These are phyloP conservation scores for zebrafish (Danio rerio) DNA, from an alignment of 2,113 vertebrate genomes.

Conservation along the genomic window DNA sequence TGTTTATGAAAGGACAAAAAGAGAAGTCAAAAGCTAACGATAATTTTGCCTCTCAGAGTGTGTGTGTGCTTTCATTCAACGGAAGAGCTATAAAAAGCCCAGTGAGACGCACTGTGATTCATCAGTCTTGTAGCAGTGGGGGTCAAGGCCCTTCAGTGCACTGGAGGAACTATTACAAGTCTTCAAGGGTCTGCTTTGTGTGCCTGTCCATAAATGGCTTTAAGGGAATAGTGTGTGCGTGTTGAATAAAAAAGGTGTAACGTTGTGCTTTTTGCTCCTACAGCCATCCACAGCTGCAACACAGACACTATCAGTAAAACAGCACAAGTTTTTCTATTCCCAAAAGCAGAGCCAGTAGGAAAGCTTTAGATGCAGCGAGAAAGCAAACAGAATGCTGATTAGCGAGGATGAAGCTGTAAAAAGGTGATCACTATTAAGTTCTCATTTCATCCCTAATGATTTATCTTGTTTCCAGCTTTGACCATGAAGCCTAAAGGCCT, in stretches of 20 bases:
- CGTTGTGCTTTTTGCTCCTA: slow-evolving; percentile 46
- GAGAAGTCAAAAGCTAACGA: slow-evolving; percentile 8
- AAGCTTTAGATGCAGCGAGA: not conserved
- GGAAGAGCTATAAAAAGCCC: slow-evolving; percentile 22
- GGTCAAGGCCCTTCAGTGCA: not conserved
- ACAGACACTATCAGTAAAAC: slow-evolving; percentile 24
- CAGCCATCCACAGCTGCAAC: slow-evolving; percentile 20
- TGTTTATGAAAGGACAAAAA: slow-evolving; percentile 54
- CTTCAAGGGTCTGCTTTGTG: slow-evolving; percentile 6
- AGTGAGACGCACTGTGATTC: not conserved
- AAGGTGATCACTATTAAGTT: slow-evolving; percentile 8
- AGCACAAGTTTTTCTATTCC: slow-evolving; percentile 11
- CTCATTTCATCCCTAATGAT: not conserved
- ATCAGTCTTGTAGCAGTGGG: slow-evolving; percentile 3
- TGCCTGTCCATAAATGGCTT: slow-evolving; percentile 12
- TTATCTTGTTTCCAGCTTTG: not conserved
- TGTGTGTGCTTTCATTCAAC: slow-evolving; percentile 10
- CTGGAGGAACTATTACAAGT: not conserved
- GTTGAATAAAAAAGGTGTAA: slow-evolving; percentile 22
- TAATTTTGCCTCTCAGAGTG: slow-evolving; percentile 14
- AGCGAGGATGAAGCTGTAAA: slow-evolving; percentile 28
- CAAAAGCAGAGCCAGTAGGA: not conserved
- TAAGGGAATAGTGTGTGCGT: not conserved
- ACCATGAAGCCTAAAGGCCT: slow-evolving; percentile 10
- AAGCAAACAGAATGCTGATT: slow-evolving; percentile 9